phyloP scores from a whole-genome alignment of 1,140 invertebrate genomes.

The Drosophila eugracilis region DNA sequence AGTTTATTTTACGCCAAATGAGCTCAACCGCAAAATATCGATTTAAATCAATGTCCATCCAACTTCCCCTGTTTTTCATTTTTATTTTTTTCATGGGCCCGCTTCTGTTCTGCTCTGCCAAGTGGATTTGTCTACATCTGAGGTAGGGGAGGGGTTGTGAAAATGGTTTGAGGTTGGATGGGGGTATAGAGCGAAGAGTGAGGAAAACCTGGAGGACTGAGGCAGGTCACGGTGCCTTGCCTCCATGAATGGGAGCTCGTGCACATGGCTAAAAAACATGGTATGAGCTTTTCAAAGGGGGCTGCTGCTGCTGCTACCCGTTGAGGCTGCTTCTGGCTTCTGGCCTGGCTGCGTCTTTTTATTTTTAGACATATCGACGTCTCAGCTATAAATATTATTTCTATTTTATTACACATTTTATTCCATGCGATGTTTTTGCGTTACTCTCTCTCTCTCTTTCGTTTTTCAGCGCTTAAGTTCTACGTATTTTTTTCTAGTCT shows the following conservation, averaged over 20 bases:
- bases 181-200: neutral
- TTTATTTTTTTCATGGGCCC: conserved; percentile 15
- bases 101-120: conserved; percentile 40
- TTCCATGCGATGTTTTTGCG: conserved; percentile 63
- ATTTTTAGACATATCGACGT: conserved; percentile 82
- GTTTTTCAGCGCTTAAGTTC: neutral
- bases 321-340: conserved; percentile 25
- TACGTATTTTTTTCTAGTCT: conserved; percentile 8
- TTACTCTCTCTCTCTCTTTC: conserved; percentile 35
- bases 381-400: conserved; percentile 83
- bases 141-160: conserved; percentile 2
- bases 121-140: conserved; percentile 61
- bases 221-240: conserved; percentile 66
- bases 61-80: conserved; percentile 16
- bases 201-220: conserved; percentile 11
- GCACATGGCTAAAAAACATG: conserved; percentile 59
- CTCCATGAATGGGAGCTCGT: conserved; percentile 74
- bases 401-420: conserved; percentile 83
- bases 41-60: conserved; percentile 76
- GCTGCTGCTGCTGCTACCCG: no score
- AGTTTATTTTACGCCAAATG: conserved; percentile 83
- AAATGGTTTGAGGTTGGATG: neutral
- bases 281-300: conserved; percentile 2
- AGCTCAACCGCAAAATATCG: conserved; percentile 80
- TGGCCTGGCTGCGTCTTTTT: conserved; percentile 41